Base-by-base conservation (phyloP, 2,113 vertebrate species). In the Charina bottae region DNA sequence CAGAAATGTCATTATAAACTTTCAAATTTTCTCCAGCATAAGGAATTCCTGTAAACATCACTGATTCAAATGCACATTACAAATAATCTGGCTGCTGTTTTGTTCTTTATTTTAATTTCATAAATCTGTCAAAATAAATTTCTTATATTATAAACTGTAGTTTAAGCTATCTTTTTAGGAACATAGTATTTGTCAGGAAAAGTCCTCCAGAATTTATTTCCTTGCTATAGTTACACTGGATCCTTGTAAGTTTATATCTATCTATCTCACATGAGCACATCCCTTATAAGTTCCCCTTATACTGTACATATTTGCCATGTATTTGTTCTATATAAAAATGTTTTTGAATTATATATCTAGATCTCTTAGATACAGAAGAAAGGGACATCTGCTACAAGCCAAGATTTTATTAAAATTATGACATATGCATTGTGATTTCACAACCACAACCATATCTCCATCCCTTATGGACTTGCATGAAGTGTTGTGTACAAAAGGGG, bases 31-130 rank as follows among this genome's bases (percentile, higher is more conserved):
- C 49, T 49, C 4, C 6, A 49, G 49, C 49, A 2, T 49, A 49
- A 49, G 49, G 49, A 49, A 49, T 49, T 49, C 49, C 59, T 21
- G 19, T 24, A 7, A 60, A 21, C 2, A 60, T 64, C 23, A 64
- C 24, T 26, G 62, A 28, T 64, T 19, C 24, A 64, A 64, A 64
- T 24, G 24, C 6, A 96, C 92, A 95, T 97, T 96, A 97, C 97
- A 96, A 97, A 95, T 96, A 95, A 96, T 95, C 94, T 95, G 92
- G 90, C 87, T 95, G 94, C 78, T 96, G 90, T 93, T 97, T 95
- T 97, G 95, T 60, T 91, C 94, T 97, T 95, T 96, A 92, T 93
- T 95, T 91, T 91, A 90, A 23, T 60, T 92, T 84, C 92, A 93
- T 93, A 93, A 92, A 78, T 94, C 33, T 58, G 93, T 85, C 95